Base-by-base conservation (phyloP, 2,797 vertebrate genomes). In the Falco peregrinus region DNA sequence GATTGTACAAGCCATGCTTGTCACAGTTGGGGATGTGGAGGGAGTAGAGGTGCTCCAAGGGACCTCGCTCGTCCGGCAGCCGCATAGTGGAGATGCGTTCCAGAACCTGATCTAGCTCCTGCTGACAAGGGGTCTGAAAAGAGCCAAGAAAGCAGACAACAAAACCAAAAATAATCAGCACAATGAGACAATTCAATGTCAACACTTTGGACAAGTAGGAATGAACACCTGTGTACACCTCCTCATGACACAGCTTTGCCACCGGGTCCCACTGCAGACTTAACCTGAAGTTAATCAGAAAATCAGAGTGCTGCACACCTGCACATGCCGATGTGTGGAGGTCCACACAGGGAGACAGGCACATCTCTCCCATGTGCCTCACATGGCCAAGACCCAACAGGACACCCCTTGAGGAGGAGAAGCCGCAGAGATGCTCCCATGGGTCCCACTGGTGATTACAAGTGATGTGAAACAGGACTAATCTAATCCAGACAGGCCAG, bases 11-110 rank as follows among this genome's bases (percentile, higher is more conserved):
- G 90, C 99, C 99, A 1, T 98, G 97, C 95, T 98, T 98, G 98
- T 99, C 99, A 56, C 99, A 99, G 98, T 99, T 99, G 89, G 99
- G 99, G 94, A 99, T 99, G 68, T 99, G 99, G 92, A 99, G 98
- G 59, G 98, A 98, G 39, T 99, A 99, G 63, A 99, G 99, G 88
- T 99, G 98, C 93, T 99, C 99, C 97, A 99, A 96, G 0, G 99
- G 99, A 14, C 99, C 99, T 78, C 99, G 98, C 88, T 99, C 99
- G 87, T 99, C 99, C 0, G 98, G 98, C 56, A 99, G 98, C 80
- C 98, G 98, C 98, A 99, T 99, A 94, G 98, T 98, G 16, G 99
- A 99, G 96, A 99, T 99, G 84, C 99, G 98, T 92, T 99, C 99
- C 94, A 99, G 96, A 92, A 99, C 99, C 89, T 98, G 98, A 97